Base-by-base conservation (phyloP, 1,140 invertebrate genomes). In the Venturia canescens region DNA sequence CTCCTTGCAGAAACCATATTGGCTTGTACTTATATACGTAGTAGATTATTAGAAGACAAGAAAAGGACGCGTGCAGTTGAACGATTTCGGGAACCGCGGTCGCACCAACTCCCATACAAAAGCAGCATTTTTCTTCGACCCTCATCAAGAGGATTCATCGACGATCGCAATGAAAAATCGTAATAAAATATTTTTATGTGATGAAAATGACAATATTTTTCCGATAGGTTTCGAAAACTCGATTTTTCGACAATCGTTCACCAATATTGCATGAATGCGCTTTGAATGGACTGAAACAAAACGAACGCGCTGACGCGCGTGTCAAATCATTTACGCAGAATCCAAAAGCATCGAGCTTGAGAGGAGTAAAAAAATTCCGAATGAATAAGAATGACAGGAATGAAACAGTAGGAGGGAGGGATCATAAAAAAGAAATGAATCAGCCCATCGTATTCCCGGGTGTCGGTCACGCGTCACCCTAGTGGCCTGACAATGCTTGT, bases 401-500 rank as follows among this genome's bases (percentile, higher is more conserved):
- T 72, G 70, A 72, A 72, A 23, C 6, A 23, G 53, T 21, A 21
- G 15, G 26, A 38, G 48, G 21, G 48, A 9, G 70, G 48, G 23
- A n/a, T 16, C 18, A 15, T 31, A 16, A 72, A 72, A 72, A 72
- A 72, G n/a, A 23, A 48, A 72, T 48, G 21, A 57, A 57, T 57
- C 53, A 21, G 21, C 18, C 53, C 21, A 57, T 57, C 53, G n/a
- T 18, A 57, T 57, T 57, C 53, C 34, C 70, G 70, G 70, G 70
- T 72, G 70, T 72, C 70, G 23, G 48, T 72, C 70, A 72, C 70
- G 70, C 48, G 70, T 72, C 70, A 38, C 34, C 53, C 21, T 23
- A n/a, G n/a, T n/a, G 18, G 21, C 23, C 21, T 34, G 48, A 72
- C 70, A 72, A 72, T 72, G 85, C 83, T 82, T 86, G 86, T 86